Percentiles rank a stretch among this genome's conserved stretches.
Evolutionary conservation across 2,113 vertebrate genomes (phyloP).

Genomic region (Glaucidium brasilianum): DNA sequence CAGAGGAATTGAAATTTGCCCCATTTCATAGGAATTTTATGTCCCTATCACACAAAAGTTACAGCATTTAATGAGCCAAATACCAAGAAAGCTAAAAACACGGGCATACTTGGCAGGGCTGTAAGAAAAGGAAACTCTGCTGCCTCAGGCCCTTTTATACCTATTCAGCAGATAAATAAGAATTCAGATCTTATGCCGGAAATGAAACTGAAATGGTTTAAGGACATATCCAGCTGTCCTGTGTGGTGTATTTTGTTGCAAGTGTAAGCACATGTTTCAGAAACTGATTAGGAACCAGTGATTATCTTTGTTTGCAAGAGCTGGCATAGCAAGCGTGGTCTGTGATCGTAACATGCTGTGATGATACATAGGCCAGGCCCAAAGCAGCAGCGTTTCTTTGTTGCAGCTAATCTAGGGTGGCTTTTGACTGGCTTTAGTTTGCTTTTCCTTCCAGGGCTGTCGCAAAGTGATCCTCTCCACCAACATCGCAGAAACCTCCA

Average conservation of each 20-base stretch:
- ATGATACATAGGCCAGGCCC: neutral
- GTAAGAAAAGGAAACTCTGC: neutral
- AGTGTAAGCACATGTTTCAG: neutral
- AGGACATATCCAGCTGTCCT: neutral
- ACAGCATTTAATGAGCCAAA: neutral
- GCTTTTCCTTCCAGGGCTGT: constrained; percentile 77
- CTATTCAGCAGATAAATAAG: neutral
- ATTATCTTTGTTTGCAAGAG: neutral
- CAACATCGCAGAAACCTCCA: constrained; percentile 96
- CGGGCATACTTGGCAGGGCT: neutral
- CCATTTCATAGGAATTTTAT: neutral
- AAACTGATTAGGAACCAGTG: neutral
- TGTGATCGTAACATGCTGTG: neutral
- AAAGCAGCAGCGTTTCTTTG: neutral
- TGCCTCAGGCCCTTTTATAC: neutral
- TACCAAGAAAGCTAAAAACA: neutral
- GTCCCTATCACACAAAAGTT: neutral
- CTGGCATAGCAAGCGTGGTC: neutral
- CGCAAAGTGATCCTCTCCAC: constrained; percentile 96
- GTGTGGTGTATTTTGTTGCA: neutral
- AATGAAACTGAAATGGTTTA: neutral
- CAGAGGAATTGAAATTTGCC: neutral
- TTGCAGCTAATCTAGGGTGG: neutral
- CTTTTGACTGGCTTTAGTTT: neutral
- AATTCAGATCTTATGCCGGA: neutral